A percentile compares a stretch with the other conserved stretches of the same genome.
Evolutionary conservation across 2,888 invertebrate genomes (phyloP).

Genomic region (Synergus umbraculus): DNA sequence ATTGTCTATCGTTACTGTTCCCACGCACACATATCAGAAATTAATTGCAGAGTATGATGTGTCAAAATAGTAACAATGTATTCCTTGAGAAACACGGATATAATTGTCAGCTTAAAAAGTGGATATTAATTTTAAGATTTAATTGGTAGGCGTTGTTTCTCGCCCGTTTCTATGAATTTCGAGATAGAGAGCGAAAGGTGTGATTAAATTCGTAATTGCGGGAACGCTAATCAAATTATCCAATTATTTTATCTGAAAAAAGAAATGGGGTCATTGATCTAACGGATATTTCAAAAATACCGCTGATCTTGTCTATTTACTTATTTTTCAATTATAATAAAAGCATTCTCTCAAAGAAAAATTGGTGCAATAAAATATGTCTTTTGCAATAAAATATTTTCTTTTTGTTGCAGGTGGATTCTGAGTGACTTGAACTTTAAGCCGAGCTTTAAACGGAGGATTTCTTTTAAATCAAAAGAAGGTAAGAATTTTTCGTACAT

Average conservation of each 20-base stretch:
- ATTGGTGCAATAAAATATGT: no score
- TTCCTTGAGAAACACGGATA: constrained; percentile 18
- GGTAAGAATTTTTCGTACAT: neutral
- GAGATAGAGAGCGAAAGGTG: neutral
- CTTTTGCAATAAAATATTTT: neutral
- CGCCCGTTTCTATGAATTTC: neutral
- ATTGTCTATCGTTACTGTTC: neutral
- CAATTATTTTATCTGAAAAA: constrained; percentile 12
- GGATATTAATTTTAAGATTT: constrained; percentile 31
- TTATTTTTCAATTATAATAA: no score
- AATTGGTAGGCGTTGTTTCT: constrained; percentile 16
- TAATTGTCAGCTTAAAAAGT: constrained; percentile 24
- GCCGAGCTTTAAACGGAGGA: no score
- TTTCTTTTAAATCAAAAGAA: no score
- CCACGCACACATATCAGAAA: constrained; percentile 11
- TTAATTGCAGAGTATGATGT: constrained; percentile 10
- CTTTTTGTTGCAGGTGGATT: neutral
- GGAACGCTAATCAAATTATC: constrained; percentile 31
- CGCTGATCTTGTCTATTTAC: neutral
- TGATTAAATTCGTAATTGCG: constrained; percentile 2
- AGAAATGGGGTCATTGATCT: neutral
- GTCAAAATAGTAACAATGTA: constrained; percentile 23
- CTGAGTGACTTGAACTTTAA: neutral
- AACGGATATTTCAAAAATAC: neutral
- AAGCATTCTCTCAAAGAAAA: no score